Percentiles rank a stretch among this genome's conserved stretches.
Conservation (phyloP, 2,888 invertebrate genomes). For the Hemistola chrysoprasaria region DNA sequence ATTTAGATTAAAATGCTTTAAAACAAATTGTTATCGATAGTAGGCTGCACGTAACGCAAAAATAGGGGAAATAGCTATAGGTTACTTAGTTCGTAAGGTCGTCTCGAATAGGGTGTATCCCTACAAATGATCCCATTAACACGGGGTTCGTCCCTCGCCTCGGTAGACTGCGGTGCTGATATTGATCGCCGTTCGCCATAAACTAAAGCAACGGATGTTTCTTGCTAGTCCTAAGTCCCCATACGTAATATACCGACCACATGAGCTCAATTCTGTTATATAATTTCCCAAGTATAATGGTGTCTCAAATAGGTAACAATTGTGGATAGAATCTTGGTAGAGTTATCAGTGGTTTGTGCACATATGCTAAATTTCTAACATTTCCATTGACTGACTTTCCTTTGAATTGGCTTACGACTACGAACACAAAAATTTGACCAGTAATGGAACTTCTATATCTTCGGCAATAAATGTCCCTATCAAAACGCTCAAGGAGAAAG, state of each 20-base stretch:
- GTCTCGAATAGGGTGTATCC: slow-evolving; percentile 49
- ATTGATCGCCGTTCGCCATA: slow-evolving; percentile 53
- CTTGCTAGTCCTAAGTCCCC: slow-evolving; percentile 9
- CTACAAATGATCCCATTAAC: slow-evolving; percentile 62
- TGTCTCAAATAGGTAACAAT: no score
- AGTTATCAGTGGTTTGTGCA: no score
- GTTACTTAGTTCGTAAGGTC: slow-evolving; percentile 30
- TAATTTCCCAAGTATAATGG: no score
- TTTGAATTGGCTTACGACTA: no score
- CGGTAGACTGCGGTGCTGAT: slow-evolving; percentile 49
- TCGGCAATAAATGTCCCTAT: no score
- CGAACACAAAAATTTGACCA: no score
- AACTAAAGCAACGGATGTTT: slow-evolving; percentile 26
- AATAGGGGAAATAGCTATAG: slow-evolving; percentile 1
- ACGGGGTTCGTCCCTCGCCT: slow-evolving; percentile 57
- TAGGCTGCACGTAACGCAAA: background rate
- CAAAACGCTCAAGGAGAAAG: no score
- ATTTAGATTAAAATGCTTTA: background rate
- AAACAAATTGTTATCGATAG: background rate
- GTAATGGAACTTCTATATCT: no score
- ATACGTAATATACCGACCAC: slow-evolving; percentile 7
- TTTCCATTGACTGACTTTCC: no score
- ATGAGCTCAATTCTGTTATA: no score
- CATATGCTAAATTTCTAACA: no score
- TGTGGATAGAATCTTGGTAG: no score